Base-by-base conservation (phyloP, 2,797 vertebrate species). In the Manis pentadactyla region DNA sequence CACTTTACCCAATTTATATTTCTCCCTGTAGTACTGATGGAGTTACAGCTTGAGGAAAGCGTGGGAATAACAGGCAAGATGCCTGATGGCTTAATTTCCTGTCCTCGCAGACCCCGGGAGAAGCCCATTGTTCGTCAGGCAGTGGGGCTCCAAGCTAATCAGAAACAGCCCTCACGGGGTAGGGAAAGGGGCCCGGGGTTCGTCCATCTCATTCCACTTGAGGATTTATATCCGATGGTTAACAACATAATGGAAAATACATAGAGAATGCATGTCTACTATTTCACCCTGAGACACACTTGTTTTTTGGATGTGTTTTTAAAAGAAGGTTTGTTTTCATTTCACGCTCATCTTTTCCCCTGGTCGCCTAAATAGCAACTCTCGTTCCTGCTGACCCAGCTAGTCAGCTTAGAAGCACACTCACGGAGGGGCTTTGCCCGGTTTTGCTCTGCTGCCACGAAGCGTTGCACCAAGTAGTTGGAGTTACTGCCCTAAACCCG, bases 31-130 rank as follows among this genome's bases (percentile, higher is more conserved):
- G 55, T 91, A 42, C 96, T 95, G 94, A 97, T 98, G 94, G 97
- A 96, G 96, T 97, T 97, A 94, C 59, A 92, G 93, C 94, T 97
- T 96, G 85, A 86, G 90, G 97, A 96, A 97, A 93, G 88, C 91
- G 37, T 84, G 90, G 94, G 96, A 97, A 98, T 97, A 97, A 97
- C 95, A 97, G 94, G 21, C 1, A 18, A 94, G 93, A 92, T 66
- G 94, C 61, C 93, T 73, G 85, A 93, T 92, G 92, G 90, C 98
- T 98, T 98, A 96, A 95, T 98, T 98, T 98, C 97, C 98, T 98
- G 97, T 98, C 97, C 97, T 95, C 92, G 96, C 93, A 93, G 97
- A 94, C 96, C 95, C 83, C 34, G 23, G 78, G 87, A 95, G 96
- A 61, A 84, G 29, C 92, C 96, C 92, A 74, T 98, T 96, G 97